Conservation (phyloP, 2,888 invertebrate species). For the Drosophila infuscata region DNA sequence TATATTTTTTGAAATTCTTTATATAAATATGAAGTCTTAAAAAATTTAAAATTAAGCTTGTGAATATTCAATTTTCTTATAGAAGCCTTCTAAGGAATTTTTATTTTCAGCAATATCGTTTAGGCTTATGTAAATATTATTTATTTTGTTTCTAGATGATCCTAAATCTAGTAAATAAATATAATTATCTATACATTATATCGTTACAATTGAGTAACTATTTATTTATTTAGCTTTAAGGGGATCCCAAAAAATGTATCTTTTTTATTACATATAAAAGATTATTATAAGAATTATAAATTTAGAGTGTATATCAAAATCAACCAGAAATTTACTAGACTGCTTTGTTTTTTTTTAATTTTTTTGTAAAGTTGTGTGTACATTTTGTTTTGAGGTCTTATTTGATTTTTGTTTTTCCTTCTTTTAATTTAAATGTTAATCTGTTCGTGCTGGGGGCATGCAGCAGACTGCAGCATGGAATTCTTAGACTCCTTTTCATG, state of each 20-base stretch:
- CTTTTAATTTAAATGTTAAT: slow-evolving; percentile 77
- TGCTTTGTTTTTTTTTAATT: not conserved
- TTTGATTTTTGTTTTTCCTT: slow-evolving; percentile 26
- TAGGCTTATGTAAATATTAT: too few species aligned
- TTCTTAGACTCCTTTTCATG: too few species aligned
- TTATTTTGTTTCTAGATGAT: not conserved
- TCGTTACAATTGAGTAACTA: not conserved
- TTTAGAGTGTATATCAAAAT: slow-evolving; percentile 9
- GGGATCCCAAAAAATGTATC: not conserved
- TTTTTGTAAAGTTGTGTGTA: not conserved
- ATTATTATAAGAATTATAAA: not conserved
- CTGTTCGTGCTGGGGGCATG: slow-evolving; percentile 44
- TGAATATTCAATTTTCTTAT: not conserved
- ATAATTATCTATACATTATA: not conserved
- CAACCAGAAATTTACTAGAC: not conserved
- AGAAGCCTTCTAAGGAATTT: fast-evolving
- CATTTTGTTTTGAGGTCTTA: slow-evolving; percentile 30
- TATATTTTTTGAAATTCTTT: not conserved
- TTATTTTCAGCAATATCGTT: not conserved
- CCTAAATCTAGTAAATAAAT: not conserved
- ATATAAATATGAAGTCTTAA: not conserved
- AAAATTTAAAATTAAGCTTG: not conserved
- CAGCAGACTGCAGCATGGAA: slow-evolving; percentile 4
- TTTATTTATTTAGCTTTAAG: not conserved
- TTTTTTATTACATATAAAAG: not conserved